A percentile compares a stretch with the other conserved stretches of the same genome.
These are phyloP conservation scores for Zaprionus ghesquierei DNA, from an alignment of 1,140 invertebrate species.

Conservation along the genomic window DNA sequence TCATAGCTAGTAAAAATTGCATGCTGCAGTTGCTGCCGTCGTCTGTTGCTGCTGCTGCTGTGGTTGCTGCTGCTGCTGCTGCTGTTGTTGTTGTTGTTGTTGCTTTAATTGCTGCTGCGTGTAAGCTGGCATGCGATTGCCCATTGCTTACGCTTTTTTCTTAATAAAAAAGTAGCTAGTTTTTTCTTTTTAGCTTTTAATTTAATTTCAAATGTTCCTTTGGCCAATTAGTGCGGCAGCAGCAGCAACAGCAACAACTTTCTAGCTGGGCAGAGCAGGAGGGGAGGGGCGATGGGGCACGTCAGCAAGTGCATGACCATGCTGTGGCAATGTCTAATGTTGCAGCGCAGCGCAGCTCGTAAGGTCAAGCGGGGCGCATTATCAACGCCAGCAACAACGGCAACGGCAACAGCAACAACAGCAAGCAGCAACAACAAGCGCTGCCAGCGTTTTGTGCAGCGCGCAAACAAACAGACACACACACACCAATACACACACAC, in stretches of 20 bases:
- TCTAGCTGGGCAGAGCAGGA: neutral
- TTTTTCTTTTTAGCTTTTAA: constrained; percentile 9
- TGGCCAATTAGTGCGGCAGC: neutral
- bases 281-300: neutral
- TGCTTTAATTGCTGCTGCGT: constrained; percentile 45
- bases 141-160: constrained; percentile 1
- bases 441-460: constrained; percentile 60
- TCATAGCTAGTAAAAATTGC: constrained; percentile 65
- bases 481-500: constrained; percentile 3
- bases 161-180: constrained; percentile 5
- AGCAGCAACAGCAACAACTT: neutral
- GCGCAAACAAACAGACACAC: constrained; percentile 42
- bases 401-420: constrained; percentile 24
- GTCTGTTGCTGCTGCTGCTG: constrained; percentile 8
- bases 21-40: constrained; percentile 22
- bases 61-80: neutral
- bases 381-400: constrained; percentile 31
- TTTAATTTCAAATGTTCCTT: constrained; percentile 24
- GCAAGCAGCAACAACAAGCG: constrained; percentile 22
- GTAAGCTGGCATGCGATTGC: constrained; percentile 60
- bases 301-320: constrained; percentile 28
- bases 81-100: constrained; percentile 7
- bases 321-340: constrained; percentile 37
- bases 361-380: constrained; percentile 58
- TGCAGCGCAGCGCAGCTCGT: constrained; percentile 36